Evolutionary conservation across 1,140 invertebrate species (phyloP), one percentile per base, ranked within the genome.

Genomic region (Meteorus sp.): DNA sequence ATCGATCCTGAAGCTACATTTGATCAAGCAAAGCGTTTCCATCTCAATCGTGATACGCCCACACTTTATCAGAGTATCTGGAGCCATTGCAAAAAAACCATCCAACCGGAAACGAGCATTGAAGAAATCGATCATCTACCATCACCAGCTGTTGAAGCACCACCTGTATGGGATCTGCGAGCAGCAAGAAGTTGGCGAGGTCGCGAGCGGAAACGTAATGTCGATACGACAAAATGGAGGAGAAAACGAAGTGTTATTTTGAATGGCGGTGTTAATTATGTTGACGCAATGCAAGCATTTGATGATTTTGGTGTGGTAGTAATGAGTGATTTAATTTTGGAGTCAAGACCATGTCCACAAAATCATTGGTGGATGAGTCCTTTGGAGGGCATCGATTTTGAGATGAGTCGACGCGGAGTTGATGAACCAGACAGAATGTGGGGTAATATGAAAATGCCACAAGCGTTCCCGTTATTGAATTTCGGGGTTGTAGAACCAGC

Each of bases 311-410:
- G 83, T 8, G 67, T 81, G 3, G 61, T 83, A 4, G 82, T 85
- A 1, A 77, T 85, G 65, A 83, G 80, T 53, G 81, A 85, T 68
- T 63, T 84, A 22, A 70, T 63, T 2, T 41, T 84, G 11, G 77
- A 83, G 52, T 82, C 82, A 1, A 67, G 82, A 59, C 84, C 84
- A 0, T 85, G 85, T 65, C 72, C 71, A 1, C 68, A 69, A 44
- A 8, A 64, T 47, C 60, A 53, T n/a, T 25, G 23, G 20, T 62
- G 56, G 58, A 56, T 58, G 41, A 60, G 45, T 5, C 45, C 57
- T 11, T 54, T 55, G 3, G 61, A 62, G 45, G 59, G 56, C 45
- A 62, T 62, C 9, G 54, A 56, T 27, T 61, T 61, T 43, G 56
- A 55, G n/a, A 59, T 62, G 61, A 54, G 57, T 41, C 50, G 55